Base-by-base conservation (phyloP, 30 jellyfish, hydroid and myxozoan species). In the Aurelia aurita complex sp. Pacific region DNA sequence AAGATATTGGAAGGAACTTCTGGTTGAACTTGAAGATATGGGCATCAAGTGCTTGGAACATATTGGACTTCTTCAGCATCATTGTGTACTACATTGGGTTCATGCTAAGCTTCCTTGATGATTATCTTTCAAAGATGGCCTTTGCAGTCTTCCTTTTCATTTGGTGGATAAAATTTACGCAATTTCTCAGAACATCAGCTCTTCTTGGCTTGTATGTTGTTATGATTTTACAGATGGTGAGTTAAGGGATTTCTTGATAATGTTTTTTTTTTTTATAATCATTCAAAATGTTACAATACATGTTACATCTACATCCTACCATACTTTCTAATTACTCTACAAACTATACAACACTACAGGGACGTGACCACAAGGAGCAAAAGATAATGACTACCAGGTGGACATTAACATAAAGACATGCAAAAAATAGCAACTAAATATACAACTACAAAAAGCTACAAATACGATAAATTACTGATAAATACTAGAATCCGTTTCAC, bases 221-320 rank as follows among this genome's bases (percentile, higher is more conserved):
- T 23, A 78, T 87, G 91, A 87, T 87, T 35, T 57, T 68, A 6
- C 71, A 80, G 60, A 87, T 87, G 96, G 96, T 87, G 73, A 34
- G 86, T 29, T 40, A 23, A 3, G 52, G 6, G 52, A 40, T 40
- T 40, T 40, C 52, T 40, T 40, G 52, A 40, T 2, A 40, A 40
- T 40, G 52, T n/a, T n/a, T n/a, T n/a, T n/a, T n/a, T n/a, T n/a
- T n/a, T n/a, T n/a, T n/a, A n/a, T n/a, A n/a, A n/a, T n/a, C n/a
- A n/a, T n/a, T n/a, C n/a, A n/a, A n/a, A n/a, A n/a, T n/a, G n/a
- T n/a, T n/a, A n/a, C n/a, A n/a, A n/a, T n/a, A n/a, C n/a, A n/a
- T n/a, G n/a, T n/a, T n/a, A n/a, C n/a, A n/a, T n/a, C n/a, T n/a
- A n/a, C n/a, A n/a, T n/a, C n/a, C n/a, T n/a, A n/a, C n/a, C n/a